Base-by-base conservation (phyloP, 1,140 invertebrate species). In the Drosophila lowei region DNA sequence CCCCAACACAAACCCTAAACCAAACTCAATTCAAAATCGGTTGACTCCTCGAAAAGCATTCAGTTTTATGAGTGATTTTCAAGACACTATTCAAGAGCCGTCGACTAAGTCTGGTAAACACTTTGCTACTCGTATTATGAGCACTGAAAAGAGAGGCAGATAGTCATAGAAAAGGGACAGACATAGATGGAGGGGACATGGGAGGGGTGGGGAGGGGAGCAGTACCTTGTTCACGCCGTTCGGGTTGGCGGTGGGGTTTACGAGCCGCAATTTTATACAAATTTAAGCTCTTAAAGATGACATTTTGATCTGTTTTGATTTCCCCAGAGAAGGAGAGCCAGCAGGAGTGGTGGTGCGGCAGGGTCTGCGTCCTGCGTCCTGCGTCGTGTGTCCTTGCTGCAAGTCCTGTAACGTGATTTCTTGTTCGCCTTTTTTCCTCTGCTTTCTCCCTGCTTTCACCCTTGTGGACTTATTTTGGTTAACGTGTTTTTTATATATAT, bases 231-330 rank as follows among this genome's bases (percentile, higher is more conserved):
- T 64, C 38, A 44, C 48, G 55, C 46, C 59, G 44, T 47, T 71
- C 25, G 38, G 53, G 43, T 63, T 5, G 23, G 43, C 63, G 61
- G 9, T 44, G 65, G 67, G 63, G 59, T 76, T 89, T 79, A 80
- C 79, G 77, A 75, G 59, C 68, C 59, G 66, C 79, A 79, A 75
- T 90, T 89, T 74, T 83, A 89, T 89, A 89, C 84, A 89, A 89
- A 89, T 89, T 86, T 90, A 90, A 86, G 86, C 86, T 86, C 86
- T 90, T 90, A 90, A 90, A 90, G 86, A 90, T 90, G 86, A 83
- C 86, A 90, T 90, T 90, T 90, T 90, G 86, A 86, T 86, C 86
- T 90, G 88, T 83, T 90, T 90, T 90, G 86, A 90, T 90, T 90
- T 90, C 86, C 86, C 81, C 62, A 66, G 86, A 75, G 79, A 64